These are phyloP conservation scores for Epirrhoe tristata DNA, from an alignment of 2,888 invertebrate species.

Conservation along the genomic window DNA sequence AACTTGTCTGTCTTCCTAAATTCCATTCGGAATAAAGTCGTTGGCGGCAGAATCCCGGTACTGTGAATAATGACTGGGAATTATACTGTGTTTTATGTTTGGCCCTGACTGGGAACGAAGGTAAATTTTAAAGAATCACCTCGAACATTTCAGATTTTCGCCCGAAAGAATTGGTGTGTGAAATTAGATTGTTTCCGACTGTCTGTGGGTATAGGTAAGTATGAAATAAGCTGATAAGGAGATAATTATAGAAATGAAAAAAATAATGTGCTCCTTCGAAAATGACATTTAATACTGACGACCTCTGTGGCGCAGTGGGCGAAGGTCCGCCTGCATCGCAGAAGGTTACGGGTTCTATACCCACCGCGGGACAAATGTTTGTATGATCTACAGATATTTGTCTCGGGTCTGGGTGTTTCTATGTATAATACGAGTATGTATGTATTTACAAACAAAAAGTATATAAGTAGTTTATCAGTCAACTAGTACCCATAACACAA, in stretches of 20 bases:
- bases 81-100: constrained; percentile 73
- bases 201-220: constrained; percentile 39
- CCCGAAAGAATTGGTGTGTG: constrained; percentile 67
- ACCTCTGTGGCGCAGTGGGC: too few relatives aligned
- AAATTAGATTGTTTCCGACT: constrained; percentile 66
- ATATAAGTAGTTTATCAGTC: too few relatives aligned
- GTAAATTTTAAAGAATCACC: constrained; percentile 69
- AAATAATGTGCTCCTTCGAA: constrained; percentile 7
- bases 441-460: too few relatives aligned
- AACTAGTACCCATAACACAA: too few relatives aligned
- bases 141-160: constrained; percentile 63
- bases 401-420: too few relatives aligned
- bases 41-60: constrained; percentile 61
- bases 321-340: too few relatives aligned
- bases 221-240: constrained; percentile 27
- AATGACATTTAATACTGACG: too few relatives aligned
- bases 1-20: constrained; percentile 57
- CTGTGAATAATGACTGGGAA: constrained; percentile 73
- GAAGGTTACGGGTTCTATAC: too few relatives aligned
- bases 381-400: too few relatives aligned
- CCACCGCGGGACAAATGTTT: too few relatives aligned
- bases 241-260: constrained; percentile 27
- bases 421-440: too few relatives aligned
- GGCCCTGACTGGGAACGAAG: constrained; percentile 46
- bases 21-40: constrained; percentile 70